Conservation (phyloP, 2,113 vertebrate species). For the Rousettus leschenaultii region DNA sequence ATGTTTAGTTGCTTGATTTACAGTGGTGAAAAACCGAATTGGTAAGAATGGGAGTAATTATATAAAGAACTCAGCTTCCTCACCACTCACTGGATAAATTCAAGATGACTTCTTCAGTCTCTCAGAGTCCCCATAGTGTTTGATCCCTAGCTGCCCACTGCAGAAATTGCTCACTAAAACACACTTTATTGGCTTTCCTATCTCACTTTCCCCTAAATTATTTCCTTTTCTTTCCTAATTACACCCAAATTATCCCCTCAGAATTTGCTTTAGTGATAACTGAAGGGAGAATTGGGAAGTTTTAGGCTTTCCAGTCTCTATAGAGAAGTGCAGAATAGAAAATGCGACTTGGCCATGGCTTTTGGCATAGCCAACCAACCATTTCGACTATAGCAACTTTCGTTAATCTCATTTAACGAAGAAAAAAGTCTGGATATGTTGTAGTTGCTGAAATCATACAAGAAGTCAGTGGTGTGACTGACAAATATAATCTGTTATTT, state of each 20-base stretch:
- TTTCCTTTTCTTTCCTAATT: not conserved
- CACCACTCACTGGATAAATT: not conserved
- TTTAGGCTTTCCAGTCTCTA: not conserved
- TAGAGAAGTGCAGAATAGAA: not conserved
- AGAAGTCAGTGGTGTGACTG: not conserved
- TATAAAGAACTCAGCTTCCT: not conserved
- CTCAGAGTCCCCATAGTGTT: not conserved
- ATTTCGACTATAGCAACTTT: not conserved
- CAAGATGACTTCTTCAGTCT: not conserved
- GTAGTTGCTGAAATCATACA: not conserved
- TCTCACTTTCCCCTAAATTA: not conserved
- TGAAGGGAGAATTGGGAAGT: not conserved
- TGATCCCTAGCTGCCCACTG: accelerated
- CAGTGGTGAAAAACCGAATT: not conserved
- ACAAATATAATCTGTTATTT: not conserved
- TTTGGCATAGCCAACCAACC: not conserved
- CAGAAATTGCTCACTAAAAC: not conserved
- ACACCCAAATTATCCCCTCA: not conserved
- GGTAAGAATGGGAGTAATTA: not conserved
- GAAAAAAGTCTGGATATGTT: not conserved
- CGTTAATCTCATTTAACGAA: not conserved
- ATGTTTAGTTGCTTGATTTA: not conserved
- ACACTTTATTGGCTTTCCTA: not conserved
- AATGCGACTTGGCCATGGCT: not conserved
- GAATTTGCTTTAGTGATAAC: not conserved